Evolutionary conservation across 1,140 invertebrate genomes (phyloP).

Genomic region (Trachymyrmex septentrionalis): DNA sequence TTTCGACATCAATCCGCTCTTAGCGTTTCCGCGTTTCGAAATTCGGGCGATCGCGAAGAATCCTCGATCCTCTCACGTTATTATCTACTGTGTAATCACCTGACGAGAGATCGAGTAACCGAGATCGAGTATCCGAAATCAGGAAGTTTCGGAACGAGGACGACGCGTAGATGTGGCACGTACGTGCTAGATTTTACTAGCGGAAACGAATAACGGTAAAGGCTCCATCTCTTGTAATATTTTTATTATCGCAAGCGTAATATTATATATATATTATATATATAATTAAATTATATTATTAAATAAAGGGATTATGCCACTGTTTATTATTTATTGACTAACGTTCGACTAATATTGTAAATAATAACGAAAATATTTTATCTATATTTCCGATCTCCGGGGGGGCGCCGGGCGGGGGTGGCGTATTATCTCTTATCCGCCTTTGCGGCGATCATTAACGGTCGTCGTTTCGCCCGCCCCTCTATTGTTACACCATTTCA

Average conservation of each 20-base stretch:
- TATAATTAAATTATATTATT: slow-evolving; percentile 79
- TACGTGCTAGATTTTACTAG: slow-evolving; percentile 74
- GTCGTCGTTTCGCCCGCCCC: slow-evolving; percentile 80
- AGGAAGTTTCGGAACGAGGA: slow-evolving; percentile 61
- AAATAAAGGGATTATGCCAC: slow-evolving; percentile 83
- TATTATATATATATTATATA: slow-evolving; percentile 59
- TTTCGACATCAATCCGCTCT: slow-evolving; percentile 76
- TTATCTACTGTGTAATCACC: not conserved
- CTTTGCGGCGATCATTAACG: slow-evolving; percentile 71
- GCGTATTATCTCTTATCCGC: slow-evolving; percentile 81
- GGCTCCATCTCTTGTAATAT: slow-evolving; percentile 86
- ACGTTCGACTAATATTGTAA: slow-evolving; percentile 86
- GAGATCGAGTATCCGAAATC: not conserved
- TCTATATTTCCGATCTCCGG: slow-evolving; percentile 85
- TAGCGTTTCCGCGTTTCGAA: slow-evolving; percentile 73
- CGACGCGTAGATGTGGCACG: slow-evolving; percentile 28
- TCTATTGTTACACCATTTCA: slow-evolving; percentile 87
- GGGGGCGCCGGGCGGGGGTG: slow-evolving; percentile 78
- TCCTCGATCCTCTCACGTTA: slow-evolving; percentile 2
- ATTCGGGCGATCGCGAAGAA: slow-evolving; percentile 46
- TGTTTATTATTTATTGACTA: slow-evolving; percentile 86
- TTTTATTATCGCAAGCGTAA: slow-evolving; percentile 86
- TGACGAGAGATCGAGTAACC: not conserved
- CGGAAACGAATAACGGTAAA: slow-evolving; percentile 80
- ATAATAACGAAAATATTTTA: slow-evolving; percentile 87